Base-by-base conservation (phyloP, 2,888 invertebrate species). In the Stenchaetothrips biformis region DNA sequence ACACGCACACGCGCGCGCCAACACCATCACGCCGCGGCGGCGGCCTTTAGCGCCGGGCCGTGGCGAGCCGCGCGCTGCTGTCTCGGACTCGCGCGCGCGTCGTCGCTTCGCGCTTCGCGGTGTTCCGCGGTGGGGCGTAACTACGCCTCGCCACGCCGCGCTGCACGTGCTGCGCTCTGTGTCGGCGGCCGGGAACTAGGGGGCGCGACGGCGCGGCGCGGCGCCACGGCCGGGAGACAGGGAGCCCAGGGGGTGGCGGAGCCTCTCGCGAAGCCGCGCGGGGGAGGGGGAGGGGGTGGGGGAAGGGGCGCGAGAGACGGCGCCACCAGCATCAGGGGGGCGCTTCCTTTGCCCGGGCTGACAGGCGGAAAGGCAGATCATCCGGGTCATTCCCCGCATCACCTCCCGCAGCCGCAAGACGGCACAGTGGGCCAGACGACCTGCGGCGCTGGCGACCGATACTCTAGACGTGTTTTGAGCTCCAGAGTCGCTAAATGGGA, bases 81-180 rank as follows among this genome's bases (percentile, higher is more conserved):
- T 4, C 21, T 7, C n/a, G n/a, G 53, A 53, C 13, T n/a, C 67
- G 53, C 53, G 53, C 53, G 16, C 53, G 53, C 53, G 53, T 13
- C n/a, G n/a, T n/a, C n/a, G 53, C 53, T 53, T 18, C 53, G 13
- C 53, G 9, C 53, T 16, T 1, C 53, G 16, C 16, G 16, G 53
- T 13, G 53, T 53, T 18, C 53, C 53, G 53, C 13, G 53, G 37
- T 37, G 37, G 37, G 37, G 37, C 37, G 37, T 37, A 37, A 37
- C 53, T 16, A 16, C 53, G 53, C 53, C 53, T 9, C 53, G 53
- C 9, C 53, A 53, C 53, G 53, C 53, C 53, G 53, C 53, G 16
- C 81, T 47, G 79, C 48, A 59, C n/a, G 79, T 47, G 47, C 80
- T 62, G 78, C 74, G 48, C 79, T 81, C 79, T 82, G 80, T 53